Percentiles rank a stretch among this genome's conserved stretches.
Conservation (phyloP, 2,888 invertebrate species). For the Polylopha cassiicola region DNA sequence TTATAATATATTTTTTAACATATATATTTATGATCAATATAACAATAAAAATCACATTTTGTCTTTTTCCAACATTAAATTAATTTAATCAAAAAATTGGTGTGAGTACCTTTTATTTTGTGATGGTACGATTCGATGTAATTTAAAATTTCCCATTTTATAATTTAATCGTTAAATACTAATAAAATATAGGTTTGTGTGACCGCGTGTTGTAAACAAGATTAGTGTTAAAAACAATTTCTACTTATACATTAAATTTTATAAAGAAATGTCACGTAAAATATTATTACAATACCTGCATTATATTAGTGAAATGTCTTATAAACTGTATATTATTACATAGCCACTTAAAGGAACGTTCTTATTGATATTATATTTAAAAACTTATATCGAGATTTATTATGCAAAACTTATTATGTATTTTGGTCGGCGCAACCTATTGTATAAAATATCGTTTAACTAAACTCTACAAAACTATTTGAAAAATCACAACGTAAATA, state of each 20-base stretch:
- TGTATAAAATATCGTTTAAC: slow-evolving; percentile 24
- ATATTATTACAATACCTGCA: slow-evolving; percentile 15
- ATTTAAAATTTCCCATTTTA: too few relatives aligned
- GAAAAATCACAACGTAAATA: too few relatives aligned
- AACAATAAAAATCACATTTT: too few relatives aligned
- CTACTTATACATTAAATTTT: slow-evolving; percentile 7
- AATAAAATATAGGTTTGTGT: too few relatives aligned
- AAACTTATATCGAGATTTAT: slow-evolving; percentile 8
- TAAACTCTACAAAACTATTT: slow-evolving; percentile 23
- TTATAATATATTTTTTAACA: slow-evolving; percentile 20
- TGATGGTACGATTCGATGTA: too few relatives aligned
- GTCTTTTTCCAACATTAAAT: too few relatives aligned
- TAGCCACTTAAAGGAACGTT: slow-evolving; percentile 7
- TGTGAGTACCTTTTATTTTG: too few relatives aligned
- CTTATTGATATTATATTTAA: slow-evolving; percentile 13
- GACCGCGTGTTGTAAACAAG: slow-evolving; percentile 5
- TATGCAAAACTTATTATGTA: slow-evolving; percentile 34
- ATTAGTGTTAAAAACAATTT: slow-evolving; percentile 5
- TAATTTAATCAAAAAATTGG: too few relatives aligned
- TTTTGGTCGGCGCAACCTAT: slow-evolving; percentile 54
- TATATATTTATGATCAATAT: too few relatives aligned
- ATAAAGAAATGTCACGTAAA: slow-evolving; percentile 18
- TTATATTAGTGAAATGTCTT: slow-evolving; percentile 11
- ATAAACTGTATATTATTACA: slow-evolving; percentile 3
- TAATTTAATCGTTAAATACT: too few relatives aligned